These are phyloP conservation scores for Cynopterus sphinx DNA, from an alignment of 2,797 vertebrate genomes.

Conservation along the genomic window DNA sequence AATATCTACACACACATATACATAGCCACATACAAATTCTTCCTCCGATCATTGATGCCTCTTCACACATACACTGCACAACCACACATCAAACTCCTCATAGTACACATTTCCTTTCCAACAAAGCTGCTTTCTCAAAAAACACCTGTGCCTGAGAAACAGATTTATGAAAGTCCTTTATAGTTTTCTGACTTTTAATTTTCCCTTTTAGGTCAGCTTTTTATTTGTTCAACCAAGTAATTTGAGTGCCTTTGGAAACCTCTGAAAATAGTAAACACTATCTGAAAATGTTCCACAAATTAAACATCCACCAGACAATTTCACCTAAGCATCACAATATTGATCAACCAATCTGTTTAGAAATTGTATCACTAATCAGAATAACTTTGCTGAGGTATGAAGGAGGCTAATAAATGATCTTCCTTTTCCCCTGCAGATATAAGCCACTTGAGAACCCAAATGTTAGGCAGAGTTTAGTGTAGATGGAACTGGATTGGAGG, in stretches of 20 bases:
- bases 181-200: background rate
- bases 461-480: background rate
- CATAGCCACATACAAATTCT: background rate
- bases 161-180: background rate
- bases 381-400: background rate
- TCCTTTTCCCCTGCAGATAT: background rate
- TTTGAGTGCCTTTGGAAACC: background rate
- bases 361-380: background rate
- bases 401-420: background rate
- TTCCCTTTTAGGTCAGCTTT: background rate
- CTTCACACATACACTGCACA: background rate
- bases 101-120: background rate
- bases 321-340: background rate
- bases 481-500: background rate
- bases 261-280: background rate
- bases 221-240: conserved; percentile 9
- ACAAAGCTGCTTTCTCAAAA: background rate
- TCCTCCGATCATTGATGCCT: background rate
- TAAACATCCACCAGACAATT: background rate
- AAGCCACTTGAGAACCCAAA: background rate
- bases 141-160: background rate
- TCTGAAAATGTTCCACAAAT: conserved; percentile 18
- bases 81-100: background rate
- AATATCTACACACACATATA: background rate
- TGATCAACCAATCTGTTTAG: background rate